These are phyloP conservation scores for Bos javanicus DNA, from an alignment of 2,113 vertebrate genomes.

Conservation along the genomic window DNA sequence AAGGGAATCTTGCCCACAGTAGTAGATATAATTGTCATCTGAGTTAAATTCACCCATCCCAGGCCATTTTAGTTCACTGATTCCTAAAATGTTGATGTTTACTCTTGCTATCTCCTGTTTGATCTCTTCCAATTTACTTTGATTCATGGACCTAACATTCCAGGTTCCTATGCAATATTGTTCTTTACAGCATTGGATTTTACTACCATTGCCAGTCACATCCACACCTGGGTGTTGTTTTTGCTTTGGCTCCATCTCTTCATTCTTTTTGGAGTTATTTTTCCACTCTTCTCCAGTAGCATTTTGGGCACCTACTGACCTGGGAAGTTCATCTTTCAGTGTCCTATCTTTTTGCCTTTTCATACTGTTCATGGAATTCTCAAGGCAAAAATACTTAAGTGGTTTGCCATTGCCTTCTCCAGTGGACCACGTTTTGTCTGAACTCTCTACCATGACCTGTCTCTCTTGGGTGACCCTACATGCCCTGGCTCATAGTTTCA, in stretches of 20 bases:
- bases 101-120: neutral
- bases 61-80: neutral
- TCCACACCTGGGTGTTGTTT: neutral
- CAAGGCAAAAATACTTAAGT: neutral
- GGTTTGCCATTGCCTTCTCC: neutral
- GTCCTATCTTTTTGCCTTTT: neutral
- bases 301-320: neutral
- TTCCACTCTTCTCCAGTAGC: neutral
- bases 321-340: neutral
- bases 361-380: neutral
- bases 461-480: neutral
- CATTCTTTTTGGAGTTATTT: neutral
- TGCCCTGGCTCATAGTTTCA: neutral
- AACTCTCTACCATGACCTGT: neutral
- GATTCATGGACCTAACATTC: neutral
- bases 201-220: neutral
- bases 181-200: neutral
- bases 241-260: neutral
- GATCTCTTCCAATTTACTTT: neutral
- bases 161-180: neutral
- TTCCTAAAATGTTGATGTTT: neutral
- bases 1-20: neutral
- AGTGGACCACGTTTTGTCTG: neutral
- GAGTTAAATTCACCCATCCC: neutral
- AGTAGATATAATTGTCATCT: neutral